These are phyloP conservation scores for Aleiodes alternator DNA, from an alignment of 2,888 invertebrate species.

Conservation along the genomic window DNA sequence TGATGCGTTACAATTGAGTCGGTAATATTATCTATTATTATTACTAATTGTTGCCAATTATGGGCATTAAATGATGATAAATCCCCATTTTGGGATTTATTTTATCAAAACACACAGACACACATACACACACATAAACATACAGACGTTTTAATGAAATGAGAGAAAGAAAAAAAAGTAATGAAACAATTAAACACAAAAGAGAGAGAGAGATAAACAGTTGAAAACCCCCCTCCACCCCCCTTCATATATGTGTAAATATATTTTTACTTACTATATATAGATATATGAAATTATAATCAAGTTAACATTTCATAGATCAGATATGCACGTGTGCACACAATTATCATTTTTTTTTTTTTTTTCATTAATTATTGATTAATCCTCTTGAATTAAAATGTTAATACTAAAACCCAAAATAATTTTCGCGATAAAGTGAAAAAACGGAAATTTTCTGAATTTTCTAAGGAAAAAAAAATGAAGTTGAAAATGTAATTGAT, in stretches of 20 bases:
- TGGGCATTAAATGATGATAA: slow-evolving; percentile 71
- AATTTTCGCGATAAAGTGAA: slow-evolving; percentile 41
- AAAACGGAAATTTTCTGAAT: background rate
- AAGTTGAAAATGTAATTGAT: background rate
- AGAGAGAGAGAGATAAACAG: too few species aligned
- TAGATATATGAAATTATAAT: slow-evolving; percentile 38
- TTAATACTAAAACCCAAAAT: slow-evolving; percentile 72
- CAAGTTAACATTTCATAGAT: slow-evolving; percentile 38
- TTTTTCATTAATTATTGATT: slow-evolving; percentile 25
- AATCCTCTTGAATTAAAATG: background rate
- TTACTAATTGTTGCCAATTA: slow-evolving; percentile 73
- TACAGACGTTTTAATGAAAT: slow-evolving; percentile 27
- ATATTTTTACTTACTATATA: slow-evolving; percentile 42
- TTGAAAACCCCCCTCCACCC: background rate
- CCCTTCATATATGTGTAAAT: slow-evolving; percentile 34
- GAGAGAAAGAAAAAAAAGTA: slow-evolving; percentile 11
- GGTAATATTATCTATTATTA: slow-evolving; percentile 74
- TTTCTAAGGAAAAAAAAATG: background rate
- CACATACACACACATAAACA: too few species aligned
- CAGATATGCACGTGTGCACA: slow-evolving; percentile 42
- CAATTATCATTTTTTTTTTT: slow-evolving; percentile 40
- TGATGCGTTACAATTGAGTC: slow-evolving; percentile 63
- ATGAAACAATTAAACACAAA: slow-evolving; percentile 13
- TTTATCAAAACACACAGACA: slow-evolving; percentile 32
- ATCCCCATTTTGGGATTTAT: slow-evolving; percentile 62